Base-by-base conservation (phyloP, 1,140 invertebrate genomes). In the Lasioglossum albipes region DNA sequence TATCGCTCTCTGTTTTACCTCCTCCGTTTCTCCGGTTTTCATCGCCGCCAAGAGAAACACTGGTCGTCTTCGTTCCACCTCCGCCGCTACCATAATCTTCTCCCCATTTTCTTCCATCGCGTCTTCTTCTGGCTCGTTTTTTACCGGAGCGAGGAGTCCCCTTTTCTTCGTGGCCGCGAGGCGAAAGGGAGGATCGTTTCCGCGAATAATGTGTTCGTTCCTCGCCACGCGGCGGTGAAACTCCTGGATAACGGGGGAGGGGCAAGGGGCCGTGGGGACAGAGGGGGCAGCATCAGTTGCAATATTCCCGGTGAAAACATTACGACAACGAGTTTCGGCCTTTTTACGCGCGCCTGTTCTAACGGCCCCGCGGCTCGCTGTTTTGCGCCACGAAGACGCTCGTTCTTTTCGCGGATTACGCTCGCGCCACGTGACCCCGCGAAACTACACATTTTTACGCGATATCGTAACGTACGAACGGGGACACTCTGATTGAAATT, bases 121-220 rank as follows among this genome's bases (percentile, higher is more conserved):
- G 69, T 61, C 75, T 73, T 62, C 84, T 74, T 73, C 78, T 75
- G 68, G 73, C 67, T 78, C 67, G 69, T 80, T 79, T 76, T 81
- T 75, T 82, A 78, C 82, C 79, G 78, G 12, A 49, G 57, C 77
- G 61, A 79, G 22, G 79, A 70, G 73, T 81, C 79, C 59, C 61
- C 69, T 80, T 84, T 82, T 84, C 82, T 73, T 71, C 81, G 81
- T 79, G 75, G 86, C 79, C 74, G 83, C 81, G 66, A 76, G 79
- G 86, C 81, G 78, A 88, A 88, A 84, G 73, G 77, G 79, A 84
- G 84, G 85, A 86, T 87, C 83, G 87, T 81, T 89, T 83, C 71
- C 83, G 68, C 84, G 82, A 86, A 81, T 89, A 88, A 84, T 84
- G 83, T 65, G 80, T 83, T 86, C 70, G 74, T 83, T 67, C 62